A percentile compares a stretch with the other conserved stretches of the same genome.
Evolutionary conservation across 2,888 invertebrate species (phyloP).

Genomic region (Vanessa cardui): DNA sequence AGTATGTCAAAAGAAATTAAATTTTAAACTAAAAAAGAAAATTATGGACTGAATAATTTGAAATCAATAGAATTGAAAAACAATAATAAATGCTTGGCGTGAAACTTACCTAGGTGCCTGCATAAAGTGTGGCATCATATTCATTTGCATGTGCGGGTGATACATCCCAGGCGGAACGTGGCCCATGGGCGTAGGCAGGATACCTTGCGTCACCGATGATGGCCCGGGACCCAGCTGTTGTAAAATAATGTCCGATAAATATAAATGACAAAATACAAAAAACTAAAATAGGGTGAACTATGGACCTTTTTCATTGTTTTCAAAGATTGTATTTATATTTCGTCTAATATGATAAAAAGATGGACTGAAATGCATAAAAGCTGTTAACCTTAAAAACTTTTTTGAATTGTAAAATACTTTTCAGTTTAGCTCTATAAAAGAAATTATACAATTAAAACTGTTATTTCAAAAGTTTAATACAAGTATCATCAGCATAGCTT

Average conservation of each 20-base stretch:
- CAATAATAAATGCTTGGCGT: background rate
- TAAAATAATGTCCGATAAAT: conserved; percentile 2
- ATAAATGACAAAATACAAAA: background rate
- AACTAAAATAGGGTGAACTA: background rate
- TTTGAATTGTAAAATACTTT: background rate
- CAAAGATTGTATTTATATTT: background rate
- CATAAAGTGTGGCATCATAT: conserved; percentile 90
- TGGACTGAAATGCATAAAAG: background rate
- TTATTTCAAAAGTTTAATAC: background rate
- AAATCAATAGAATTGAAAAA: background rate
- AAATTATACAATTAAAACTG: background rate
- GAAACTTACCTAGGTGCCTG: conserved; percentile 79
- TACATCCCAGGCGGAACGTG: conserved; percentile 87
- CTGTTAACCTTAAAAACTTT: background rate
- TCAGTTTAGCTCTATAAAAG: conserved; percentile 1
- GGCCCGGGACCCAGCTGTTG: conserved; percentile 80
- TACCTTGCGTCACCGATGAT: conserved; percentile 84
- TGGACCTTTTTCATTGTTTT: background rate
- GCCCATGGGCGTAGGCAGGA: conserved; percentile 82
- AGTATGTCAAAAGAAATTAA: no score
- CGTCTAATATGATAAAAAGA: background rate
- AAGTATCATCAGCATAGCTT: background rate
- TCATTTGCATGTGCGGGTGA: conserved; percentile 86
- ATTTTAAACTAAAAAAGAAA: no score
- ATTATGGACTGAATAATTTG: no score